Base-by-base conservation (phyloP, 2,113 vertebrate species). In the Toxotes chatareus region DNA sequence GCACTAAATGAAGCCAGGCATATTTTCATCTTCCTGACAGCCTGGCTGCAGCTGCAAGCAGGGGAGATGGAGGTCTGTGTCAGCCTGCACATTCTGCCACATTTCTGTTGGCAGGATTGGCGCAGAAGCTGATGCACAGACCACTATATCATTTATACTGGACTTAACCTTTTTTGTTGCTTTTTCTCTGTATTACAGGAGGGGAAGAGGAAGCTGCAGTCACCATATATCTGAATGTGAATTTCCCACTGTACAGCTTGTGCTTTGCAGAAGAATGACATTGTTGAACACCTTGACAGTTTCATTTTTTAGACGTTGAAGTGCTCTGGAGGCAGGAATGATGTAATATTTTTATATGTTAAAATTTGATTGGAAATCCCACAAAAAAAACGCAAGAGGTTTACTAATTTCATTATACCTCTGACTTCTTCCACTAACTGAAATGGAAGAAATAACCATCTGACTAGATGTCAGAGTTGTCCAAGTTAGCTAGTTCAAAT, bases 11-110 rank as follows among this genome's bases (percentile, higher is more conserved):
- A 93, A 93, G 90, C 88, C 85, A 76, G 88, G 89, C 90, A 90
- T 93, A 90, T 92, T 92, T 95, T 92, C 90, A 92, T 93, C 91
- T 92, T 93, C 88, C 83, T 93, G 92, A 93, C 92, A 94, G 88
- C 74, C 76, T 16, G 76, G 91, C 86, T 86, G 77, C 76, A 23
- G 82, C 86, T 76, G 82, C 80, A 87, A 80, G 90, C 85, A 73
- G 61, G 83, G 89, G 89, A 89, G 88, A 90, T 89, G 80, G 87
- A 91, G 87, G 83, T 92, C 74, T 80, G 82, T 87, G 83, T 88
- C 80, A 86, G 84, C 74, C 82, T 7, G 62, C 65, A 36, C 83
- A 75, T 77, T 89, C 87, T 91, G 87, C 66, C 27, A 42, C 56
- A 75, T 80, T 85, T 42, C 85, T 81, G 49, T 68, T 16, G 49